A percentile compares a stretch with the other conserved stretches of the same genome.
Evolutionary conservation across 2,888 invertebrate genomes (phyloP).

Genomic region (Mylabris sibirica): DNA sequence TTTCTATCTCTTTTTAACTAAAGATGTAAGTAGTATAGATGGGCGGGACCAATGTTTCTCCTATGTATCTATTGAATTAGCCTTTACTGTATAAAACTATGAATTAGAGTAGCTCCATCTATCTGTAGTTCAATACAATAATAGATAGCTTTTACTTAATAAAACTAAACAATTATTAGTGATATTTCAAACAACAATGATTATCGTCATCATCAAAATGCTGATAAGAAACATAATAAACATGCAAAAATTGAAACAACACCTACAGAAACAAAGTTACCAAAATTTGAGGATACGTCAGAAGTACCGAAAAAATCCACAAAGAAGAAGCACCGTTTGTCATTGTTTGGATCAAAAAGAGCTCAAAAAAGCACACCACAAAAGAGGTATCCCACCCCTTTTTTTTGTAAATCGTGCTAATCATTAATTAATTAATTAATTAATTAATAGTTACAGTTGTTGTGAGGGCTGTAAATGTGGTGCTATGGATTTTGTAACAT

Average conservation of each 20-base stretch:
- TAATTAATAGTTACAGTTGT: background rate
- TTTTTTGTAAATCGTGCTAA: too few relatives aligned
- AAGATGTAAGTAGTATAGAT: too few relatives aligned
- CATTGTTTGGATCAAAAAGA: background rate
- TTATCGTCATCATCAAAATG: too few relatives aligned
- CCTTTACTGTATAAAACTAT: background rate
- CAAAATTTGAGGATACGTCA: constrained; percentile 47
- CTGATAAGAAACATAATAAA: constrained; percentile 17
- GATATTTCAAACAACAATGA: too few relatives aligned
- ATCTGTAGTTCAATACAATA: background rate
- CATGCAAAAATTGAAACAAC: constrained; percentile 44
- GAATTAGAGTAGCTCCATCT: background rate
- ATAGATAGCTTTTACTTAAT: background rate
- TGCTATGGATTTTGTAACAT: background rate
- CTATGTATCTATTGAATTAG: too few relatives aligned
- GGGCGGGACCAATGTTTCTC: too few relatives aligned
- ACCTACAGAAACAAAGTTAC: constrained; percentile 43
- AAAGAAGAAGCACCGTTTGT: background rate
- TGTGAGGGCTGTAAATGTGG: background rate
- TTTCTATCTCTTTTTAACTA: too few relatives aligned
- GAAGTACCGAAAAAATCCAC: constrained; percentile 25
- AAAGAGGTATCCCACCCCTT: background rate
- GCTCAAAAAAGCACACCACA: background rate
- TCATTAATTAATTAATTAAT: background rate
- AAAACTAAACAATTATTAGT: too few relatives aligned